Evolutionary conservation across 2,113 vertebrate species (phyloP), one percentile per base, ranked within the genome.

Genomic region (Seriola aureovittata): DNA sequence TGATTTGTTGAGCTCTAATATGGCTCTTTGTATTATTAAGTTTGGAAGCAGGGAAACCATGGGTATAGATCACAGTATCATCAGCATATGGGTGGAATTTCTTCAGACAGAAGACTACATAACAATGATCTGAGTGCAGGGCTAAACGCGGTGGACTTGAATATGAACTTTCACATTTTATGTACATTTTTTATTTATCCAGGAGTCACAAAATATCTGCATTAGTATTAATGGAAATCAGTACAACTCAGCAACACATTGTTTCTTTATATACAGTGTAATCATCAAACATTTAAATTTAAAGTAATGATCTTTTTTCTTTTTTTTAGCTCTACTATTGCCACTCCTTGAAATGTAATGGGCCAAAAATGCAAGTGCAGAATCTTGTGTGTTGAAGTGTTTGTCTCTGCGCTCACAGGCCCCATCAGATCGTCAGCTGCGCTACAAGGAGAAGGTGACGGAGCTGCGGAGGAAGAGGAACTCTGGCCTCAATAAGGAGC

Each of bases 391-490:
- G 50, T 58, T 40, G 16, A 25, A 76, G 42, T 66, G 38, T 78
- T 23, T 57, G 46, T 63, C 13, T 71, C 4, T 44, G 7, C 74
- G 83, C 17, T 71, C 29, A n/a, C 88, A 99, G 98, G 96, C 96
- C 64, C 97, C 97, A 4, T 94, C 97, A 8, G 98, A 99, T 54
- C 96, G 97, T 19, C 98, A 99, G 93, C 93, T 99, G 79, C 92
- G 97, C 5, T 99, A 99, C 85, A 99, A 99, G 73, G 98, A 99
- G 91, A 99, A 99, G 86, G 98, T 99, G 90, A 97, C 97, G 0
- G 98, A 99, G 93, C 96, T 99, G 93, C 96, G 98, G 93, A 98
- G 97, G 95, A 99, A 98, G 92, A 96, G 97, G 87, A 99, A 98
- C 93, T 96, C 97, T 0, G 95, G 96, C 38, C 94, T 97, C 55